These are phyloP conservation scores for Philotrypesis tridentata DNA, from an alignment of 1,140 invertebrate species.

Conservation along the genomic window DNA sequence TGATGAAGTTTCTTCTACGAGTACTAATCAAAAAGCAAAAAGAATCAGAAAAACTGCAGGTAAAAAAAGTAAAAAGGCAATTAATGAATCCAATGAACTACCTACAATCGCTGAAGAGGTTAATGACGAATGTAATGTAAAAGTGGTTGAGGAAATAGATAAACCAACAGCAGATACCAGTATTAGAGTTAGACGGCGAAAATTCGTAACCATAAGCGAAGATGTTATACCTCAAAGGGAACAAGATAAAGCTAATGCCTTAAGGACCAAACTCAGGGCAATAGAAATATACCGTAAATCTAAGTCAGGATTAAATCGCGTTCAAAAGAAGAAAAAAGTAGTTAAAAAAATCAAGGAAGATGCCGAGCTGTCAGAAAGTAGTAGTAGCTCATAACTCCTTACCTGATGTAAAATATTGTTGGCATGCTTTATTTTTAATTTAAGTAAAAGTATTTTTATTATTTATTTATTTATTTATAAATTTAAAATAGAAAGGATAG, in stretches of 20 bases:
- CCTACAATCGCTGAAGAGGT: slow-evolving; percentile 49
- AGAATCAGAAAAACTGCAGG: slow-evolving; percentile 47
- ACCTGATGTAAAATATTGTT: background rate
- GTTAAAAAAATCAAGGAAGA: slow-evolving; percentile 74
- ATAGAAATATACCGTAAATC: slow-evolving; percentile 84
- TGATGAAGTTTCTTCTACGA: slow-evolving; percentile 27
- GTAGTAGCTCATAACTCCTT: slow-evolving; percentile 70
- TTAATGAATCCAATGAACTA: slow-evolving; percentile 52
- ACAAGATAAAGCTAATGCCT: slow-evolving; percentile 77
- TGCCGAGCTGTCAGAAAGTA: slow-evolving; percentile 81
- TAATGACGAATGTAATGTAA: background rate
- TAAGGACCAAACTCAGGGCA: slow-evolving; percentile 83
- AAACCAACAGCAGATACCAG: background rate
- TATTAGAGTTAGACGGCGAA: background rate
- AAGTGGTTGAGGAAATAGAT: background rate
- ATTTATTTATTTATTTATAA: slow-evolving; percentile 15
- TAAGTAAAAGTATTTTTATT: slow-evolving; percentile 5
- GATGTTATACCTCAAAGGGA: slow-evolving; percentile 85
- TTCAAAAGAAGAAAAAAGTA: slow-evolving; percentile 71
- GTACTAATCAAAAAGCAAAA: slow-evolving; percentile 46
- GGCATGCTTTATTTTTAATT: background rate
- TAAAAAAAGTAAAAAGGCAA: slow-evolving; percentile 59
- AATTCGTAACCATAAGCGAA: slow-evolving; percentile 41
- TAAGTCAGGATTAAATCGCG: slow-evolving; percentile 75
- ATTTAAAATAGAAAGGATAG: too few species aligned